A percentile compares a stretch with the other conserved stretches of the same genome.
Evolutionary conservation across 2,113 vertebrate genomes (phyloP).

Genomic region (Cichladusa arquata): DNA sequence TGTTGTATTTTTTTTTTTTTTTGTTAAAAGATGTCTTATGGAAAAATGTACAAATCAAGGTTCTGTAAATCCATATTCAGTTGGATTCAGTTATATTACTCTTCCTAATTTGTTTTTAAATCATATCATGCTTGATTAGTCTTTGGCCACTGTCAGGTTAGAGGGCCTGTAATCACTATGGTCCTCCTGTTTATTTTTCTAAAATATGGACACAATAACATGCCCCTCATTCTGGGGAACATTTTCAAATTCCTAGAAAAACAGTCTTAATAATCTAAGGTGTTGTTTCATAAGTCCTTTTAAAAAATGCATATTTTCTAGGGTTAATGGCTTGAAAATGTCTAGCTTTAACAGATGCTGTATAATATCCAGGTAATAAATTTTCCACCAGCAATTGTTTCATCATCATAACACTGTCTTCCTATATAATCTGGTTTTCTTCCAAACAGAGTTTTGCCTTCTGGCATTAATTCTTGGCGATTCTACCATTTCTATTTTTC

Average conservation of each 20-base stretch:
- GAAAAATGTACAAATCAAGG: neutral
- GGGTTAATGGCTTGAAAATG: neutral
- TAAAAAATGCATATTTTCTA: neutral
- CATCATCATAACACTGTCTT: neutral
- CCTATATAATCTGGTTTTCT: neutral
- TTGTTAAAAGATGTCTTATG: accelerated
- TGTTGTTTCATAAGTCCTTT: neutral
- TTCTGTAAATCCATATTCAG: neutral
- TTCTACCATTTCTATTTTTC: neutral
- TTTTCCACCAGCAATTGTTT: neutral
- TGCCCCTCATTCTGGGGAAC: neutral
- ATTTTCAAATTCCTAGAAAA: neutral
- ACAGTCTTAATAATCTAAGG: neutral
- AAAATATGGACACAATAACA: neutral
- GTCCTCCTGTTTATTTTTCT: neutral
- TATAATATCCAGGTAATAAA: neutral
- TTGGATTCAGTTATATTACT: neutral
- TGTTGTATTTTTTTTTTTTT: neutral
- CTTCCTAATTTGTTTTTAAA: neutral
- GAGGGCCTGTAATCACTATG: neutral
- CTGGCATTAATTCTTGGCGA: neutral
- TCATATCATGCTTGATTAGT: neutral
- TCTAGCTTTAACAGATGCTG: neutral
- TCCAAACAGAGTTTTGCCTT: neutral
- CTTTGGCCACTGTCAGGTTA: neutral